These are phyloP conservation scores for Bembecia ichneumoniformis DNA, from an alignment of 2,888 invertebrate species.

Conservation along the genomic window DNA sequence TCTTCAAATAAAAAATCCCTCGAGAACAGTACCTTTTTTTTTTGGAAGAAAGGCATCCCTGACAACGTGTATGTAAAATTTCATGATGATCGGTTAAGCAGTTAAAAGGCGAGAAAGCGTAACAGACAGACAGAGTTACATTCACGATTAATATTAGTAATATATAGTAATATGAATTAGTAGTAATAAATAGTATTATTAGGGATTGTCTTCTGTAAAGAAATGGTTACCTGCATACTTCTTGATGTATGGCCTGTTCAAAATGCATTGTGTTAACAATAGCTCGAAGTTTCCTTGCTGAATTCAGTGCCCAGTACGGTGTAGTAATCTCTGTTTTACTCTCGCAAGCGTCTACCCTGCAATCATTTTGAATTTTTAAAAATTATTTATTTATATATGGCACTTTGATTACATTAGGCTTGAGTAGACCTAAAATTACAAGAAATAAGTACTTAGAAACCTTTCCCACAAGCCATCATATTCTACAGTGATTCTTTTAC, in stretches of 20 bases:
- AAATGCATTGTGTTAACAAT: conserved; percentile 96
- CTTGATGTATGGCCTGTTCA: conserved; percentile 95
- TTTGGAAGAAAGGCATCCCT: too few species aligned
- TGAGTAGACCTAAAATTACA: too few species aligned
- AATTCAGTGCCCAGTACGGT: conserved; percentile 95
- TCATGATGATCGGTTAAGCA: too few species aligned
- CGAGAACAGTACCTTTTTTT: too few species aligned
- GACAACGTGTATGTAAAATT: too few species aligned
- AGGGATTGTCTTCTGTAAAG: neutral
- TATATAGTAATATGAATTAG: neutral
- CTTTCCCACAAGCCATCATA: too few species aligned
- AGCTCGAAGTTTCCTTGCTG: conserved; percentile 90
- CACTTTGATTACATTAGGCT: too few species aligned
- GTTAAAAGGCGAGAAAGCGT: neutral
- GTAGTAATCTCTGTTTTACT: conserved; percentile 94
- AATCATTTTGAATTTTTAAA: conserved; percentile 15
- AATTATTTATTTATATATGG: too few species aligned
- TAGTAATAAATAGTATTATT: neutral
- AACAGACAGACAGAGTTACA: neutral
- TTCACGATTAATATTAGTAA: neutral
- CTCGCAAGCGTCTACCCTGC: conserved; percentile 89
- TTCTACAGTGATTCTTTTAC: too few species aligned
- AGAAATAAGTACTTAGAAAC: too few species aligned
- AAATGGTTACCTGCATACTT: conserved; percentile 84
- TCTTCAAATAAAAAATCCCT: too few species aligned